These are phyloP conservation scores for Theretra japonica DNA, from an alignment of 2,888 invertebrate genomes.

Conservation along the genomic window DNA sequence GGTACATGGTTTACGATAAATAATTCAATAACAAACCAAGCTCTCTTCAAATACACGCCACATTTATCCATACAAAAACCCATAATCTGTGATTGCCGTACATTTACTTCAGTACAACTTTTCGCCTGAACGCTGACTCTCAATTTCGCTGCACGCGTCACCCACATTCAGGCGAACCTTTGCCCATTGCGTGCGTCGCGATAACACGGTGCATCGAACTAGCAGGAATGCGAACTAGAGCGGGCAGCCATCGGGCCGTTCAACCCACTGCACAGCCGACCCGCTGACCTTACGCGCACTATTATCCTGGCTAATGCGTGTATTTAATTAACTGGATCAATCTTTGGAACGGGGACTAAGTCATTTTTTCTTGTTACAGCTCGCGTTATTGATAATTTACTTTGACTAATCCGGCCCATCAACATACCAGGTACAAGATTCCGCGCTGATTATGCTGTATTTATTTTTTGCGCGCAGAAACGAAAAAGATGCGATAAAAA, in stretches of 20 bases:
- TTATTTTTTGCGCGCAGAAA: too few relatives aligned
- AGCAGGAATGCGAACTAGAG: conserved; percentile 56
- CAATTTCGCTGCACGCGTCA: neutral
- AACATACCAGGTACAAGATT: too few relatives aligned
- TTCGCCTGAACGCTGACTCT: neutral
- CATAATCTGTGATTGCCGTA: too few relatives aligned
- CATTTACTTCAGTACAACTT: too few relatives aligned
- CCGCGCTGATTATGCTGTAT: too few relatives aligned
- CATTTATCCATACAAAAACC: too few relatives aligned
- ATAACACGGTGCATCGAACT: conserved; percentile 52
- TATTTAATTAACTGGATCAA: conserved; percentile 33
- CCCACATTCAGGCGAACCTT: conserved; percentile 34
- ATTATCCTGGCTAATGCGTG: conserved; percentile 36
- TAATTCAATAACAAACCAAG: too few relatives aligned
- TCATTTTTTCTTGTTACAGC: neutral
- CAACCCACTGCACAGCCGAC: conserved; percentile 59
- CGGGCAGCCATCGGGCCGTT: conserved; percentile 57
- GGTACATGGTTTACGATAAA: too few relatives aligned
- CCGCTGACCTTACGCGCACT: conserved; percentile 54
- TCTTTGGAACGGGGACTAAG: neutral
- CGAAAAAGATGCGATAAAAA: too few relatives aligned
- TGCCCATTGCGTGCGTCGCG: conserved; percentile 40
- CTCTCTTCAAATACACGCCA: too few relatives aligned
- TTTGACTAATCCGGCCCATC: too few relatives aligned
- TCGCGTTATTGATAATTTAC: too few relatives aligned